A percentile compares a stretch with the other conserved stretches of the same genome.
These are phyloP conservation scores for Schmidtea mediterranea DNA, from an alignment of 1,140 invertebrate genomes.

Conservation along the genomic window DNA sequence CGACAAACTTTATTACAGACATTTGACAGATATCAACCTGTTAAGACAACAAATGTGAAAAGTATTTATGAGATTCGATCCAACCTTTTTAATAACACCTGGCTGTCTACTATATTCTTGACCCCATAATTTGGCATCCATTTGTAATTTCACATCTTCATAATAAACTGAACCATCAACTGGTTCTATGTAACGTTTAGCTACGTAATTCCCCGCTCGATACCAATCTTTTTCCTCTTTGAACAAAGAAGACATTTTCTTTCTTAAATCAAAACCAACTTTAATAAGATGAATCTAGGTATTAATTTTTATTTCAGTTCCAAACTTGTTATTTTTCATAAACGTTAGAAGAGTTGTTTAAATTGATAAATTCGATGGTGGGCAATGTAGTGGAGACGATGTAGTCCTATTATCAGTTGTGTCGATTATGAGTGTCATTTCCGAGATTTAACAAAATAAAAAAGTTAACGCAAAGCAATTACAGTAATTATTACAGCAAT, in stretches of 20 bases:
- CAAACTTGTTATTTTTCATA: no score
- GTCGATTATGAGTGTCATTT: no score
- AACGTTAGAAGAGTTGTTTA: no score
- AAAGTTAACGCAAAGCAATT: no score
- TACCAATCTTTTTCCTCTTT: conserved; percentile 26
- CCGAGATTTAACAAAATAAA: no score
- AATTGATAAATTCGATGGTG: no score
- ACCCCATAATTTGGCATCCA: conserved; percentile 37
- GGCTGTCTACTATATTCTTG: conserved; percentile 34
- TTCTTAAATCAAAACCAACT: conserved; percentile 16
- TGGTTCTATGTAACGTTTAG: conserved; percentile 31
- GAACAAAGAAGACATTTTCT: conserved; percentile 31
- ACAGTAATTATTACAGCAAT: no score
- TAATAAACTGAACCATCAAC: conserved; percentile 32
- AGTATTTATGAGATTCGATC: neutral
- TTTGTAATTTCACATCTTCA: conserved; percentile 34
- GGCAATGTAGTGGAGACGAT: no score
- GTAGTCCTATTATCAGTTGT: no score
- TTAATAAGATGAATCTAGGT: no score
- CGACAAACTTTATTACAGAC: conserved; percentile 32
- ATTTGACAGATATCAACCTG: conserved; percentile 37
- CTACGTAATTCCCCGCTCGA: conserved; percentile 29
- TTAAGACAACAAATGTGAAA: neutral
- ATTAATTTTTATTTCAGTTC: no score
- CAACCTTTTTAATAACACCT: neutral